Evolutionary conservation across 2,797 vertebrate species (phyloP).

Genomic region (Etheostoma nigrum): DNA sequence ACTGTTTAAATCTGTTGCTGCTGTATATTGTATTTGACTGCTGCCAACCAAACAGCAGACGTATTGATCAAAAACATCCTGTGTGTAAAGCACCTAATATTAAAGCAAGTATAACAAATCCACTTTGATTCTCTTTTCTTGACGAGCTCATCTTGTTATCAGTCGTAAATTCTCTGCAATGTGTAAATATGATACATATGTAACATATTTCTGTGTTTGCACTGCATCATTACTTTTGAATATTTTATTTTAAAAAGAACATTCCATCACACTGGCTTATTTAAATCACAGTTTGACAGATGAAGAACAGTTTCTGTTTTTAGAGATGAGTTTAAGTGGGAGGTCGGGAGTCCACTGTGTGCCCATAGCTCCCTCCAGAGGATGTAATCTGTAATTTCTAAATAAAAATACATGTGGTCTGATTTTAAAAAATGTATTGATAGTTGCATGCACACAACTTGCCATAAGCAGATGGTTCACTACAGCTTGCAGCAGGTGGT

Average conservation of each 20-base stretch:
- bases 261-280: too few relatives aligned
- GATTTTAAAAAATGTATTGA: neutral
- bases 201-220: neutral
- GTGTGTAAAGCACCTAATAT: conserved; percentile 56
- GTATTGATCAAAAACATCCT: conserved; percentile 48
- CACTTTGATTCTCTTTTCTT: conserved; percentile 17
- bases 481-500: neutral
- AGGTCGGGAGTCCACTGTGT: neutral
- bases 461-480: neutral
- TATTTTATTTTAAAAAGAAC: neutral
- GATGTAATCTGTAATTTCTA: conserved; percentile 18
- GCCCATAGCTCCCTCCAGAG: conserved; percentile 58
- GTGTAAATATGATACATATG: neutral
- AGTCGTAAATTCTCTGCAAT: neutral
- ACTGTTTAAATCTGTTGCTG: conserved; percentile 41
- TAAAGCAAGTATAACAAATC: conserved; percentile 61
- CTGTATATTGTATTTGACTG: conserved; percentile 58
- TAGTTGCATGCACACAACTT: neutral
- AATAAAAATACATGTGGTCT: neutral
- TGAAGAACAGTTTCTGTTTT: neutral
- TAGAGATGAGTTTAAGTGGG: neutral
- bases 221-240: neutral
- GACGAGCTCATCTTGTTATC: conserved; percentile 8
- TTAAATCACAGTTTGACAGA: neutral
- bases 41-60: conserved; percentile 27